phyloP scores from a whole-genome alignment of 1,140 invertebrate species.

The Drosophila grimshawi region DNA sequence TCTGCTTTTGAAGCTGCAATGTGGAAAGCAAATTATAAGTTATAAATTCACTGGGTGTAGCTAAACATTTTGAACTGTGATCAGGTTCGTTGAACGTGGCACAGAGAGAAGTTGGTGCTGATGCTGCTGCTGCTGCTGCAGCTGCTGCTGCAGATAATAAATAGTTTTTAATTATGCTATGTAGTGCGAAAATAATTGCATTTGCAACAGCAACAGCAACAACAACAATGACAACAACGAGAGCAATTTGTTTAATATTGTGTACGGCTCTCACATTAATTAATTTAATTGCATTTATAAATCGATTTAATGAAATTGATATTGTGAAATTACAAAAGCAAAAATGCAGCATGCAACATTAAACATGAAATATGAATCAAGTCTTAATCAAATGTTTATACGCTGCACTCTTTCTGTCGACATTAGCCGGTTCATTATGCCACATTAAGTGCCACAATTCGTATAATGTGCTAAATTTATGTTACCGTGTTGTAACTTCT shows the following conservation, averaged over 20 bases:
- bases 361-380: conserved; percentile 12
- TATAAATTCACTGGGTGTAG: conserved; percentile 3
- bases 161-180: conserved; percentile 44
- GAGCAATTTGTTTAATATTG: conserved; percentile 28
- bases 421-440: conserved; percentile 12
- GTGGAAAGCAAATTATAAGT: conserved; percentile 17
- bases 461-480: conserved; percentile 32
- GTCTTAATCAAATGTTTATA: conserved; percentile 46
- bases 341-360: conserved; percentile 15
- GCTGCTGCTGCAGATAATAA: conserved; percentile 29
- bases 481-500: background rate
- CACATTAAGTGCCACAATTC: background rate
- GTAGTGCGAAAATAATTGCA: conserved; percentile 28
- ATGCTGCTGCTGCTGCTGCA: too few species aligned
- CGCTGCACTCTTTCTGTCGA: background rate
- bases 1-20: background rate
- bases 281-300: conserved; percentile 71
- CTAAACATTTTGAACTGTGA: conserved; percentile 19
- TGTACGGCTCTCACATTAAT: conserved; percentile 34
- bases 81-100: conserved; percentile 37
- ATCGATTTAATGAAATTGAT: conserved; percentile 77
- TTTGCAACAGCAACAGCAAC: conserved; percentile 1
- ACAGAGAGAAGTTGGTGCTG: conserved; percentile 3
- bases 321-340: conserved; percentile 53
- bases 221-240: conserved; percentile 11